Percentiles rank a stretch among this genome's conserved stretches.
These are phyloP conservation scores for Argyresthia albistria DNA, from an alignment of 2,888 invertebrate species.

Conservation along the genomic window DNA sequence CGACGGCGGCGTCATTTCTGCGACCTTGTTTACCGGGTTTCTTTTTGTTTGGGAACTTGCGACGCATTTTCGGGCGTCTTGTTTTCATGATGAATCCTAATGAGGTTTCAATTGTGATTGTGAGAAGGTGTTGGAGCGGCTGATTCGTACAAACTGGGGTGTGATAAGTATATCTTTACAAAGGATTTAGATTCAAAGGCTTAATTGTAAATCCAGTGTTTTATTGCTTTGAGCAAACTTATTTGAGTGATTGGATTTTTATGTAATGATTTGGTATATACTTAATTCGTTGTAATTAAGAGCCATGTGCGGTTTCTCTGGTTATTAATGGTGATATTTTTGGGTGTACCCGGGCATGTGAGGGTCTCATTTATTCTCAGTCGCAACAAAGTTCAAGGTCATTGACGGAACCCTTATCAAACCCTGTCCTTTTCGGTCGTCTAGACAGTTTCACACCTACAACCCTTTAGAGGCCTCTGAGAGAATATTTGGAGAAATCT, in stretches of 20 bases:
- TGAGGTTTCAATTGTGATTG: slow-evolving; percentile 23
- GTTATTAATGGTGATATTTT: neutral
- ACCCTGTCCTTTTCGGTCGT: slow-evolving; percentile 58
- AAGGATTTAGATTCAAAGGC: slow-evolving; percentile 24
- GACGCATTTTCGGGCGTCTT: slow-evolving; percentile 18
- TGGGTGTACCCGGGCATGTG: neutral
- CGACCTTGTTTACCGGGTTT: slow-evolving; percentile 72
- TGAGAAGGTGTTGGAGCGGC: neutral
- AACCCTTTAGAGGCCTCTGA: slow-evolving; percentile 30
- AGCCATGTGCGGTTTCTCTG: too few species aligned
- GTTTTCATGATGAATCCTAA: slow-evolving; percentile 19
- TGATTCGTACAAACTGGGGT: too few species aligned
- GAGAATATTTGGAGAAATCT: too few species aligned
- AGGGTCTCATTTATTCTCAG: slow-evolving; percentile 57
- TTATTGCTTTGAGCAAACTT: slow-evolving; percentile 30
- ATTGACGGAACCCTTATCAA: slow-evolving; percentile 62
- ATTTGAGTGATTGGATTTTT: slow-evolving; percentile 43
- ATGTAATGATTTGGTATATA: too few species aligned
- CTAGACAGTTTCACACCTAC: slow-evolving; percentile 66
- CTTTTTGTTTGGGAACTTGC: slow-evolving; percentile 70
- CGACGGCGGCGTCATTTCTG: slow-evolving; percentile 69
- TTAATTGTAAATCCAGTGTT: slow-evolving; percentile 23
- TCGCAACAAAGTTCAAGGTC: slow-evolving; percentile 64
- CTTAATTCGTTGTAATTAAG: too few species aligned
- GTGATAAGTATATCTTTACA: neutral